Conservation (phyloP, 2,113 vertebrate species). For the Anolis carolinensis region DNA sequence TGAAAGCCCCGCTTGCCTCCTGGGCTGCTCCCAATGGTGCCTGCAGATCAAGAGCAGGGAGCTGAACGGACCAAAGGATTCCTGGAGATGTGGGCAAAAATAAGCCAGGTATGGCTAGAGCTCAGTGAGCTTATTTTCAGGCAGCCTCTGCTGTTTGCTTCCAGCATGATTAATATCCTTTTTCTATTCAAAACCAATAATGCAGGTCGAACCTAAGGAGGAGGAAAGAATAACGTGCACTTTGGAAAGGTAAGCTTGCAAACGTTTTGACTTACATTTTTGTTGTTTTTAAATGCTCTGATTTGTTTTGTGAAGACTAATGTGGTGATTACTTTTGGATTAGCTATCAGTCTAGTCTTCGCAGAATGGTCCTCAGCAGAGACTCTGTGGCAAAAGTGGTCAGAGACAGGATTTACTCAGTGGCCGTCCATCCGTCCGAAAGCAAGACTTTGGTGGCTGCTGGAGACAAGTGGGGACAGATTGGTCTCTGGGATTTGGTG, state of each 20-base stretch:
- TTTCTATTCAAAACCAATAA: conserved; percentile 17
- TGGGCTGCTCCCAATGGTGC: conserved; percentile 77
- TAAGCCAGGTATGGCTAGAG: conserved; percentile 71
- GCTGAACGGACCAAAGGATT: conserved; percentile 52
- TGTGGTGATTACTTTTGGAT: background rate
- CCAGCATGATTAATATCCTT: background rate
- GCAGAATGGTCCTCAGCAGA: conserved; percentile 74
- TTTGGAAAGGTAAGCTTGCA: conserved; percentile 65
- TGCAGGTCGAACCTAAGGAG: conserved; percentile 47
- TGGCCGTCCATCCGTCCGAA: conserved; percentile 85
- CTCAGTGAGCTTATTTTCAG: background rate
- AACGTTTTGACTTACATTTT: background rate
- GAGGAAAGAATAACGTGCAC: background rate
- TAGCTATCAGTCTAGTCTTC: conserved; percentile 81
- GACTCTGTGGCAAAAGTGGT: conserved; percentile 81
- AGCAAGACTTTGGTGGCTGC: conserved; percentile 82
- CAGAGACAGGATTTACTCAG: conserved; percentile 72
- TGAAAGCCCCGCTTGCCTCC: conserved; percentile 67
- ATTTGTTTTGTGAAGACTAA: background rate
- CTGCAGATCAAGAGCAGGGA: conserved; percentile 39
- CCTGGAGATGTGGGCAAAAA: conserved; percentile 65
- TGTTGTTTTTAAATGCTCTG: background rate
- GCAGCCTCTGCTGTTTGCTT: no score
- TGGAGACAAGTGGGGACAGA: conserved; percentile 80
- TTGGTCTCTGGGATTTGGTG: conserved; percentile 90